Base-by-base conservation (phyloP, 2,113 vertebrate species). In the Oceanites oceanicus region DNA sequence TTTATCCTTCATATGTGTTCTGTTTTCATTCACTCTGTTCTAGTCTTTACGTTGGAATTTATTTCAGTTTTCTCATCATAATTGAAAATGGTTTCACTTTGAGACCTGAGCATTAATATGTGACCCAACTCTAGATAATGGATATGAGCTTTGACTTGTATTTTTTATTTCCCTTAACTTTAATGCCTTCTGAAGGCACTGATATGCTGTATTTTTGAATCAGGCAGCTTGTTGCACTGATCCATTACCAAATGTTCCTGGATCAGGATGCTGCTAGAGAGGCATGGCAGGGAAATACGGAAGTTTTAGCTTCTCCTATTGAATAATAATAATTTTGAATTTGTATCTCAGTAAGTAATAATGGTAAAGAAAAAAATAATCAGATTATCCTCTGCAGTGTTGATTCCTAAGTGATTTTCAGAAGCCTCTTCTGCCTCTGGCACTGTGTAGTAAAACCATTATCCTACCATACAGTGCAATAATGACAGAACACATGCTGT, bases 371-470 rank as follows among this genome's bases (percentile, higher is more conserved):
- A 78, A 65, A 52, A 15, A 76, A 93, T 85, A 80, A 70, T 63
- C 78, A 94, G 34, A 91, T 95, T 86, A 92, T 87, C 88, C 95
- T 95, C 52, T 95, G 58, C 63, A 83, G 18, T 83, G 90, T 81
- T 96, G 96, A 80, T 96, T 97, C 77, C 81, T 96, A 94, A 97
- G 89, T 95, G 95, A 96, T 97, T 97, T 97, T 98, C 74, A 90
- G 96, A 94, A 97, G 71, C 65, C 67, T 89, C 76, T 95, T 95
- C 90, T 95, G 96, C 95, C 90, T 96, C 91, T 97, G 96, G 92
- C 93, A 85, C 55, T 86, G 65, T 96, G 94, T 95, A 93, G 94
- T 96, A 97, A 96, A 96, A 58, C 82, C 59, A 89, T 98, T 97
- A 96, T 95, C 93, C 52, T 85, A 36, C 71, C 66, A 86, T 96